Conservation (phyloP, 2,888 invertebrate genomes). For the Nesidiocoris tenuis region DNA sequence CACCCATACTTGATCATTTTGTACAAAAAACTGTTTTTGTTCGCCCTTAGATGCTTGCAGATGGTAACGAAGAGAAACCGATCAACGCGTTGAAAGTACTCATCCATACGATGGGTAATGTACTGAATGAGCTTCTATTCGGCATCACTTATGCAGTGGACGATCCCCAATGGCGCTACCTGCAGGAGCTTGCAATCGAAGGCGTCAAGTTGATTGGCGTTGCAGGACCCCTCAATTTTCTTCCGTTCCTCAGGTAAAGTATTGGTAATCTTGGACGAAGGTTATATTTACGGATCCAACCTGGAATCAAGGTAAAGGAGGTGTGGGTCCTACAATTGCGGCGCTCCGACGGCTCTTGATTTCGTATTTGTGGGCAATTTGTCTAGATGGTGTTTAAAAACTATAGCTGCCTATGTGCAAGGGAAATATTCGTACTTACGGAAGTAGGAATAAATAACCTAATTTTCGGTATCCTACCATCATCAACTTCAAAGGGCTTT, state of each 20-base stretch:
- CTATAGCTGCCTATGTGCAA: no score
- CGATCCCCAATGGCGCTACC: constrained; percentile 74
- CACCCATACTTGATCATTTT: no score
- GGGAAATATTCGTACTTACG: no score
- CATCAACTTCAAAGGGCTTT: no score
- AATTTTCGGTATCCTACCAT: no score
- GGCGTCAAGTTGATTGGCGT: constrained; percentile 80
- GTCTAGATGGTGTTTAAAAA: background rate
- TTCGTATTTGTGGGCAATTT: background rate
- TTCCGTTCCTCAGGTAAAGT: constrained; percentile 72
- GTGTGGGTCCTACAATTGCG: no score
- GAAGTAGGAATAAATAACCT: no score
- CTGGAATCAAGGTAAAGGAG: no score
- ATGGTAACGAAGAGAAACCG: constrained; percentile 49
- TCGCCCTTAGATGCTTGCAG: constrained; percentile 38
- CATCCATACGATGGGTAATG: constrained; percentile 71
- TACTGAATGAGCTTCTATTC: constrained; percentile 74
- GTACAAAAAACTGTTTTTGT: no score
- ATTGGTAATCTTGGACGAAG: no score
- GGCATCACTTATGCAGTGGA: constrained; percentile 69
- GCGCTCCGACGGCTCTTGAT: no score
- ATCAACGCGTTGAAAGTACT: constrained; percentile 56
- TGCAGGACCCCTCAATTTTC: constrained; percentile 78
- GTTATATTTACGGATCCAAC: no score
- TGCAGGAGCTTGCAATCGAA: constrained; percentile 76